A percentile compares a stretch with the other conserved stretches of the same genome.
Conservation (phyloP, 1,140 invertebrate genomes). For the Cydia strobilella region DNA sequence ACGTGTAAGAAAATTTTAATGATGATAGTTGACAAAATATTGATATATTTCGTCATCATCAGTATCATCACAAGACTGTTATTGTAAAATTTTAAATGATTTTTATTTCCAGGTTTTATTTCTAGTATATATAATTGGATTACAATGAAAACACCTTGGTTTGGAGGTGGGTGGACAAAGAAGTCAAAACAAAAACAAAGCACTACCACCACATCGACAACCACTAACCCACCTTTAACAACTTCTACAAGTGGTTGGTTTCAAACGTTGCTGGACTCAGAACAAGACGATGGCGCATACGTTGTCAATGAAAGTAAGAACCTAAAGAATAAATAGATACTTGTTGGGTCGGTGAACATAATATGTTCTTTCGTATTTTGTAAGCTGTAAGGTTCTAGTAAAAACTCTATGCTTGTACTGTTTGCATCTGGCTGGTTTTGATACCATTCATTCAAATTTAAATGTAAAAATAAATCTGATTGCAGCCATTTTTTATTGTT, state of each 20-base stretch:
- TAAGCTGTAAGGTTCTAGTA: too few relatives aligned
- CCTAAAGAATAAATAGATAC: neutral
- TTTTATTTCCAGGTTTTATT: slow-evolving; percentile 53
- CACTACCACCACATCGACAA: slow-evolving; percentile 33
- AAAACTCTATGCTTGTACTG: too few relatives aligned
- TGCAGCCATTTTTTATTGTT: too few relatives aligned
- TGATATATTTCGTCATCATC: neutral
- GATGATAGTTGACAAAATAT: too few relatives aligned
- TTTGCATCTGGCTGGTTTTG: too few relatives aligned
- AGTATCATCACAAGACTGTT: neutral
- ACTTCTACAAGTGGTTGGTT: slow-evolving; percentile 67
- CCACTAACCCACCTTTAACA: slow-evolving; percentile 50
- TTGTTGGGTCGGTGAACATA: too few relatives aligned
- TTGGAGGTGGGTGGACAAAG: slow-evolving; percentile 56
- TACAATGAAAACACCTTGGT: slow-evolving; percentile 50
- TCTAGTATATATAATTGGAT: slow-evolving; percentile 64
- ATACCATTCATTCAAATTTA: too few relatives aligned
- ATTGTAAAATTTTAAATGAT: neutral
- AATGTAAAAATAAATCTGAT: too few relatives aligned
- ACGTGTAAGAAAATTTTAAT: too few relatives aligned
- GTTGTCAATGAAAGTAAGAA: slow-evolving; percentile 37
- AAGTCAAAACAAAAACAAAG: slow-evolving; percentile 46
- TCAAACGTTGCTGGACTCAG: slow-evolving; percentile 61
- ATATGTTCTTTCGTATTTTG: too few relatives aligned
- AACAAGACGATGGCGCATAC: slow-evolving; percentile 63